Evolutionary conservation across 2,113 vertebrate genomes (phyloP), one percentile per base, ranked within the genome.

Genomic region (Alligator mississippiensis): DNA sequence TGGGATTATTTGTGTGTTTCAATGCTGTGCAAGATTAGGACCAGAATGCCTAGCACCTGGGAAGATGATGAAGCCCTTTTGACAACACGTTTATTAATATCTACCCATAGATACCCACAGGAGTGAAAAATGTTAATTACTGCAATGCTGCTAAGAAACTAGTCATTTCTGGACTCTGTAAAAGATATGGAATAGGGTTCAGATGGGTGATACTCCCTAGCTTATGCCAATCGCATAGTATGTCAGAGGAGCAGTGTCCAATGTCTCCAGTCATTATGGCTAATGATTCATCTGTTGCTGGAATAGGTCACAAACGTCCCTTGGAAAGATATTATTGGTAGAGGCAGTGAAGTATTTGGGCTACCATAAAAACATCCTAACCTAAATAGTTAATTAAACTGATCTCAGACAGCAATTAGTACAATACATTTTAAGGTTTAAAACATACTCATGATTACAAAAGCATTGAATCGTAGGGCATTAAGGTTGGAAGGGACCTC

Each of bases 41-140:
- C 72, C 91, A 92, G 81, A 13, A 8, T 90, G 84, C 83, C 85
- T 68, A 64, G 77, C 18, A 59, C 75, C 84, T 82, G 77, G 77
- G 75, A 47, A 22, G 66, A 34, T 70, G n/a, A 70, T 38, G 34
- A 34, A 34, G 34, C 34, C 34, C 70, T 72, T 70, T 82, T 93
- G 94, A 93, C 10, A 93, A 84, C 63, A 85, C 63, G 58, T 89
- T 93, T 93, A 95, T 94, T 93, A 94, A 96, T 95, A 89, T 80
- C 93, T 93, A 93, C 80, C 92, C 60, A 55, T 66, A 74, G 90
- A 91, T 17, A 82, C 63, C 77, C 61, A 87, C 88, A 92, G 87
- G 82, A 84, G 6, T 47, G 75, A 92, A 75, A 93, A 93, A 91
- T 21, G 84, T 68, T 87, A 77, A 90, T 96, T 92, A 90, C 82